Evolutionary conservation across 2,113 vertebrate genomes (phyloP), one percentile per base, ranked within the genome.

Genomic region (Rhinichthys klamathensis): DNA sequence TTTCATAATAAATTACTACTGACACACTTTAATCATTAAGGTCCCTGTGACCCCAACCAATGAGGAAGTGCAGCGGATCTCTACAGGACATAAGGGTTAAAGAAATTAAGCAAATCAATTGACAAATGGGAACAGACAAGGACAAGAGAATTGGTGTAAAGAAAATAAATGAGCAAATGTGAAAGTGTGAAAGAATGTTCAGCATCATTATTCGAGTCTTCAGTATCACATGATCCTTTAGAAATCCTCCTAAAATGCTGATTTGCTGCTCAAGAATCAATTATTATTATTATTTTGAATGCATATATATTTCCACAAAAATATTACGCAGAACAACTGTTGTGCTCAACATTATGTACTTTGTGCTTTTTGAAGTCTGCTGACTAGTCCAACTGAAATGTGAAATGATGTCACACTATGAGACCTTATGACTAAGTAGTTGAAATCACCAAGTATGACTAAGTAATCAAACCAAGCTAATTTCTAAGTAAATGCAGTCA

Each of bases 331-430:
- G 8, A 9, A 41, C 7, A 41, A 41, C 8, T 41, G 2, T 41
- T 9, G 41, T 41, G 41, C 54, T 56, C 18, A 56, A 56, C 54
- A 56, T 56, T 8, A 23, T 56, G 54, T 56, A 7, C 51, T 21
- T 56, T 56, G 51, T 23, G 18, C 54, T 23, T 56, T 56, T 56
- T 2, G 6, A 9, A 8, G 35, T 10, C 35, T 72, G 18, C 21
- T 72, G 35, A 72, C 69, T 3, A 38, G 30, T 13, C 51, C 21
- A 30, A 38, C 51, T 58, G 4, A 38, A 35, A 77, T 32, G 35
- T 80, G 54, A 35, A 38, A 63, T 63, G 35, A 44, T 63, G 77
- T 80, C 77, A 80, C 13, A 1, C n/a, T 80, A 75, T 51, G 44
- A 27, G 46, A 75, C 25, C 44, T 1, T 8, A 49, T 77, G 49